A percentile compares a stretch with the other conserved stretches of the same genome.
These are phyloP conservation scores for Lacerta agilis DNA, from an alignment of 2,797 vertebrate genomes.

Conservation along the genomic window DNA sequence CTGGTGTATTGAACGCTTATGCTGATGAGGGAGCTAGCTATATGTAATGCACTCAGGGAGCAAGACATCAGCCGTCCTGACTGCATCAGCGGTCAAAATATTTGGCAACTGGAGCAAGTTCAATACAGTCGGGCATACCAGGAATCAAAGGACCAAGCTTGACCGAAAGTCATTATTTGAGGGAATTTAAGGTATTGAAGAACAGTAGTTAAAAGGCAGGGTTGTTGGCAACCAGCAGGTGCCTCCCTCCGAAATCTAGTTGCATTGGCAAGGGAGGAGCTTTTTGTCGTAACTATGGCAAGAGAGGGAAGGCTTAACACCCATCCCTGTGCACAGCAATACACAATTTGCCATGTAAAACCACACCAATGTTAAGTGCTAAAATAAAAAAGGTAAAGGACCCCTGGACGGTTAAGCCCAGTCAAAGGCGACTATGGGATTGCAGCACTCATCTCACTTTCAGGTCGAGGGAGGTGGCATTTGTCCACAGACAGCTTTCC, in stretches of 20 bases:
- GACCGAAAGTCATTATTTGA: background rate
- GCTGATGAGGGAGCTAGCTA: constrained; percentile 55
- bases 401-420: no score
- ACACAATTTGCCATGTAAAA: background rate
- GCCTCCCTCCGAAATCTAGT: background rate
- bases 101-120: background rate
- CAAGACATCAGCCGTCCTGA: constrained; percentile 45
- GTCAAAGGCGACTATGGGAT: no score
- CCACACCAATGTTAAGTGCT: background rate
- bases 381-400: background rate
- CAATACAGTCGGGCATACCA: no score
- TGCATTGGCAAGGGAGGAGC: background rate
- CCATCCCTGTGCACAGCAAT: background rate
- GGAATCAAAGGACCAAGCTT: background rate
- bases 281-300: background rate
- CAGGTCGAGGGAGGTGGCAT: no score
- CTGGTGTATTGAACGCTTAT: constrained; percentile 55
- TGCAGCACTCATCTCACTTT: no score
- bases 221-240: background rate
- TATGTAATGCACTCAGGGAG: constrained; percentile 46
- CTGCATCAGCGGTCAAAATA: no score
- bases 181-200: background rate
- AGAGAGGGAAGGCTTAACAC: background rate
- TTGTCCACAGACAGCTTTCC: no score
- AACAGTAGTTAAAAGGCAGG: background rate